Percentiles rank a stretch among this genome's conserved stretches.
Evolutionary conservation across 2,113 vertebrate genomes (phyloP).

Genomic region (Gallinago media): DNA sequence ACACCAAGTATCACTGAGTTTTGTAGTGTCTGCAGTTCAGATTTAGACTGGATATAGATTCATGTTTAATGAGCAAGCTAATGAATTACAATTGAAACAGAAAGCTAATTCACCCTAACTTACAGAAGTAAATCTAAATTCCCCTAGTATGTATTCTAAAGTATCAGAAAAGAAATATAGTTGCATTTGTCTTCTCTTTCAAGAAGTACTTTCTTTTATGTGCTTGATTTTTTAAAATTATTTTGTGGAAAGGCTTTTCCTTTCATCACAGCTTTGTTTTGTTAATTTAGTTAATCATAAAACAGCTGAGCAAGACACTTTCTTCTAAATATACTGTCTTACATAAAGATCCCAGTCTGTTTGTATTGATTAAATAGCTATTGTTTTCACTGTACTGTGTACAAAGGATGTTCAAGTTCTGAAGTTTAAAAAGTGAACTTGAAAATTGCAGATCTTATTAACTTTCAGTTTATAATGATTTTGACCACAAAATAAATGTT

Average conservation of each 20-base stretch:
- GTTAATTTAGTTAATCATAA: conserved; percentile 35
- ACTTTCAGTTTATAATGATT: neutral
- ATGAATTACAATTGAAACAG: neutral
- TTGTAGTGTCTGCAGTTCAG: neutral
- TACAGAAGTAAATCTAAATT: neutral
- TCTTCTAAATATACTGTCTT: neutral
- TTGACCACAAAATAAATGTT: neutral
- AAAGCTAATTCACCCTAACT: neutral
- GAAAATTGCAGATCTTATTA: neutral
- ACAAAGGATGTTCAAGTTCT: neutral
- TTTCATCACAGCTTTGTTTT: neutral
- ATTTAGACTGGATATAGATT: neutral
- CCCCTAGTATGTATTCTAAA: neutral
- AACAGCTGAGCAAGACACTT: neutral
- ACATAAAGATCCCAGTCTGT: neutral
- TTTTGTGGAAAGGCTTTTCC: neutral
- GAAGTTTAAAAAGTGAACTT: neutral
- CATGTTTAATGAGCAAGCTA: neutral
- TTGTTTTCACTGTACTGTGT: neutral
- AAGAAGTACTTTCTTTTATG: neutral
- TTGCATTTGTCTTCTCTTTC: neutral
- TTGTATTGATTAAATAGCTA: conserved; percentile 38
- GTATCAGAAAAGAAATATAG: neutral
- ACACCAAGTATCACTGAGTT: neutral
- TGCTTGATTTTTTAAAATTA: neutral